Evolutionary conservation across 2,888 invertebrate genomes (phyloP).

Genomic region (Thereva unica): DNA sequence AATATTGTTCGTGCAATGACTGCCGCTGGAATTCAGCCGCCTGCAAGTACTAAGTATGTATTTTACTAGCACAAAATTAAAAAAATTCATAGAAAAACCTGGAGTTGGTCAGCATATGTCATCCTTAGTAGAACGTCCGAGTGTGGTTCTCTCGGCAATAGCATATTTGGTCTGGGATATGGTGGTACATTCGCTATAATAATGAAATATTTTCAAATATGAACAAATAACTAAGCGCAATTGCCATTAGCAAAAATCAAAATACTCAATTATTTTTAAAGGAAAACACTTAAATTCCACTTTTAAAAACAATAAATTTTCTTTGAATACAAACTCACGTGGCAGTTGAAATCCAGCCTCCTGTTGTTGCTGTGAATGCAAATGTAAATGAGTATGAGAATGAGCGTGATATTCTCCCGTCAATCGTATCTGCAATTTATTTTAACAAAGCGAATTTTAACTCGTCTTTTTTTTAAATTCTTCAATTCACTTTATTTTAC

Average conservation of each 20-base stretch:
- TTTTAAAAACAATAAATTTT: constrained; percentile 19
- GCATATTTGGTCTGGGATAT: constrained; percentile 60
- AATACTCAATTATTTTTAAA: no score
- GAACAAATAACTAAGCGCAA: constrained; percentile 12
- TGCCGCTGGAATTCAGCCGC: constrained; percentile 59
- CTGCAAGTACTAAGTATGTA: constrained; percentile 59
- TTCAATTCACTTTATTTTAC: constrained; percentile 8
- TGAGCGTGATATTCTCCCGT: constrained; percentile 92
- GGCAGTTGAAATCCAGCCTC: constrained; percentile 68
- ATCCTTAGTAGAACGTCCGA: constrained; percentile 59
- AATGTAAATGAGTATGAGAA: constrained; percentile 89
- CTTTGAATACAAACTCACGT: constrained; percentile 61
- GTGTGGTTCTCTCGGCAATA: constrained; percentile 59
- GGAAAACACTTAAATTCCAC: constrained; percentile 6
- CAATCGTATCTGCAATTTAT: constrained; percentile 78
- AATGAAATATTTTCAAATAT: constrained; percentile 25
- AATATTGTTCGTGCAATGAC: constrained; percentile 59
- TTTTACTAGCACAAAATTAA: constrained; percentile 49
- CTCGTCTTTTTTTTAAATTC: constrained; percentile 30
- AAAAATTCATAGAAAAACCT: constrained; percentile 54
- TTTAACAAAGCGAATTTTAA: constrained; percentile 52
- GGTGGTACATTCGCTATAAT: constrained; percentile 57
- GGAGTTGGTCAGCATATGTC: constrained; percentile 60
- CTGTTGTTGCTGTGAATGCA: constrained; percentile 80
- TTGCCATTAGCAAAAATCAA: not conserved